These are phyloP conservation scores for Euthynnus affinis DNA, from an alignment of 2,797 vertebrate species.

Conservation along the genomic window DNA sequence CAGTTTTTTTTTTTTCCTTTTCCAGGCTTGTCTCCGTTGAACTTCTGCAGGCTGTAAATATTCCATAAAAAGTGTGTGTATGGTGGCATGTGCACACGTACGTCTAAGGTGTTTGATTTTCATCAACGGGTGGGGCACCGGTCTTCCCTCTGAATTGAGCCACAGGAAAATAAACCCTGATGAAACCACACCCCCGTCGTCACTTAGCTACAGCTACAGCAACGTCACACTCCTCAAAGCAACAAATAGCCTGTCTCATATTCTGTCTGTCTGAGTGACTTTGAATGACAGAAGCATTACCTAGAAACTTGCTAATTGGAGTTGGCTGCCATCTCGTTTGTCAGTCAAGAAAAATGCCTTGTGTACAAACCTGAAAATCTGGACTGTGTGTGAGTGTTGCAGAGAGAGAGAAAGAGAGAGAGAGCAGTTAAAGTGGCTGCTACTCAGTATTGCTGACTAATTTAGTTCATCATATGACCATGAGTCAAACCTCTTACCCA, in stretches of 20 bases:
- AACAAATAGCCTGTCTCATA: constrained; percentile 46
- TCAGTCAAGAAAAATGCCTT: constrained; percentile 35
- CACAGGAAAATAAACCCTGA: constrained; percentile 52
- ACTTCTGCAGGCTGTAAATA: constrained; percentile 27
- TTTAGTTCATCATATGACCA: constrained; percentile 41
- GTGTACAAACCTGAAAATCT: constrained; percentile 18
- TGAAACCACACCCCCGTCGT: constrained; percentile 13
- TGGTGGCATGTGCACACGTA: constrained; percentile 6
- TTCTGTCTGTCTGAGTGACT: constrained; percentile 41
- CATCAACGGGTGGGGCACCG: constrained; percentile 15
- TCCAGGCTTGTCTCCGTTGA: constrained; percentile 7
- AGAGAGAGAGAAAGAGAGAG: not conserved
- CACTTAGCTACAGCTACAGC: constrained; percentile 29
- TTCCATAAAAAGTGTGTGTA: constrained; percentile 21
- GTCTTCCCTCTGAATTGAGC: constrained; percentile 22
- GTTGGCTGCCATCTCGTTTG: constrained; percentile 37
- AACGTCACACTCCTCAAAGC: constrained; percentile 31
- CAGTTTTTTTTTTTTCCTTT: not conserved
- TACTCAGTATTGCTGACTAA: constrained; percentile 43
- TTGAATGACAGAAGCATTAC: constrained; percentile 46
- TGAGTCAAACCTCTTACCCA: constrained; percentile 53
- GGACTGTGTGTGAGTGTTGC: constrained; percentile 8
- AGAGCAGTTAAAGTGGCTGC: constrained; percentile 18
- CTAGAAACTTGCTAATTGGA: constrained; percentile 35
- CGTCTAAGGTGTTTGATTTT: constrained; percentile 56